These are phyloP conservation scores for Gulo gulo DNA, from an alignment of 2,113 vertebrate genomes.

Conservation along the genomic window DNA sequence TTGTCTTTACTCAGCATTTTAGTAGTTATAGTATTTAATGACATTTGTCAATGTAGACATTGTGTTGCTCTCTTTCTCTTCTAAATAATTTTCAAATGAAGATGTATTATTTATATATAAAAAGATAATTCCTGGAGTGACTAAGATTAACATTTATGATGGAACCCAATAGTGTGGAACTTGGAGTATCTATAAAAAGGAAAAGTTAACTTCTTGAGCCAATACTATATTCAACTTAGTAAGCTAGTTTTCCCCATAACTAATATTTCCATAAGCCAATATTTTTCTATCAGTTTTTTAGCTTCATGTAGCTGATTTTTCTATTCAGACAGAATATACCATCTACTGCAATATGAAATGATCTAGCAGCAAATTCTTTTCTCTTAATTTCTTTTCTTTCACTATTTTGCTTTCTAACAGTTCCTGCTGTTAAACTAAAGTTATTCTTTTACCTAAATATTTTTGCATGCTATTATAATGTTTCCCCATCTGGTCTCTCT, in stretches of 20 bases:
- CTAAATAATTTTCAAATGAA: not conserved
- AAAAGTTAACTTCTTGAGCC: not conserved
- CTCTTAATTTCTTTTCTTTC: constrained; percentile 5
- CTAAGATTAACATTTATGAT: not conserved
- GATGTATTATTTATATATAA: not conserved
- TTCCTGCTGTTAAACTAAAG: constrained; percentile 43
- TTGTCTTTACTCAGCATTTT: not conserved
- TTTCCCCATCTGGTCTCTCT: constrained; percentile 59
- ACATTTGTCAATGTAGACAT: not conserved
- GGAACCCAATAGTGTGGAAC: not conserved
- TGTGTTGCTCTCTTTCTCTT: not conserved
- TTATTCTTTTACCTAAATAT: constrained; percentile 58
- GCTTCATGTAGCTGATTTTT: not conserved
- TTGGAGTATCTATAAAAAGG: not conserved
- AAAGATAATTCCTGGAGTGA: not conserved
- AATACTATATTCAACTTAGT: not conserved
- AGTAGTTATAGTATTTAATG: not conserved
- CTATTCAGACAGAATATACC: not conserved
- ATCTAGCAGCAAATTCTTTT: not conserved
- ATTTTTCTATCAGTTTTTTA: not conserved
- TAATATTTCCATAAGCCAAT: not conserved
- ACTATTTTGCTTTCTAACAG: constrained; percentile 26
- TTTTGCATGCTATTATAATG: constrained; percentile 45
- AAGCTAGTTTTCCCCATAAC: not conserved
- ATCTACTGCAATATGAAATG: constrained; percentile 8